phyloP scores from a whole-genome alignment of 2,797 vertebrate species.

The Steatocranus sp. region DNA sequence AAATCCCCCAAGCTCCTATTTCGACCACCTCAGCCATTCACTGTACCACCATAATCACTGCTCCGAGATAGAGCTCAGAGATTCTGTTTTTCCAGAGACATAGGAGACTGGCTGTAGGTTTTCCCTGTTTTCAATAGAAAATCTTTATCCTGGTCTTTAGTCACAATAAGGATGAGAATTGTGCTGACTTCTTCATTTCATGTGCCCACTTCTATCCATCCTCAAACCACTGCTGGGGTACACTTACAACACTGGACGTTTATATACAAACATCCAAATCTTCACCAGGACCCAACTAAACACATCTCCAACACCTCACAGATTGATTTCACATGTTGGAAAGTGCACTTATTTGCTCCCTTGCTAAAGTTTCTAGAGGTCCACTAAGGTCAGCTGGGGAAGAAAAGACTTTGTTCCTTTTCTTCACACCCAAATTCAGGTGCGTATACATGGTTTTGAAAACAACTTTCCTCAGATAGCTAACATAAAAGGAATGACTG shows the following conservation, averaged over 20 bases:
- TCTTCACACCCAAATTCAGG: neutral
- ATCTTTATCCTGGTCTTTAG: conserved; percentile 39
- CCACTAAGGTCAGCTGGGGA: neutral
- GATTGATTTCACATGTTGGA: neutral
- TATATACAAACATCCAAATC: neutral
- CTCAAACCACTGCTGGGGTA: conserved; percentile 18
- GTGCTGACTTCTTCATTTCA: conserved; percentile 47
- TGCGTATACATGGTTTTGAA: neutral
- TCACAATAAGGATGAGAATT: conserved; percentile 47
- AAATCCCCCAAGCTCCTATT: conserved; percentile 57
- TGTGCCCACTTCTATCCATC: conserved; percentile 5
- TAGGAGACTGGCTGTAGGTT: conserved; percentile 23
- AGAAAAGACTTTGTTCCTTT: neutral
- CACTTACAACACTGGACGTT: neutral
- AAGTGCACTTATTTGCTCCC: neutral
- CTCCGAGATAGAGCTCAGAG: conserved; percentile 30
- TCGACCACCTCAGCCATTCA: conserved; percentile 54
- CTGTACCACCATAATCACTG: conserved; percentile 45
- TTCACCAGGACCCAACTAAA: neutral
- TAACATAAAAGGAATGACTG: neutral
- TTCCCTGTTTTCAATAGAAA: conserved; percentile 43
- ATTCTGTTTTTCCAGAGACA: conserved; percentile 51
- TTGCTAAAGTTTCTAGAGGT: neutral
- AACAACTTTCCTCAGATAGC: neutral
- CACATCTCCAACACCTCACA: neutral